Evolutionary conservation across 2,888 invertebrate species (phyloP).

Genomic region (Stenoptilia bipunctidactyla): DNA sequence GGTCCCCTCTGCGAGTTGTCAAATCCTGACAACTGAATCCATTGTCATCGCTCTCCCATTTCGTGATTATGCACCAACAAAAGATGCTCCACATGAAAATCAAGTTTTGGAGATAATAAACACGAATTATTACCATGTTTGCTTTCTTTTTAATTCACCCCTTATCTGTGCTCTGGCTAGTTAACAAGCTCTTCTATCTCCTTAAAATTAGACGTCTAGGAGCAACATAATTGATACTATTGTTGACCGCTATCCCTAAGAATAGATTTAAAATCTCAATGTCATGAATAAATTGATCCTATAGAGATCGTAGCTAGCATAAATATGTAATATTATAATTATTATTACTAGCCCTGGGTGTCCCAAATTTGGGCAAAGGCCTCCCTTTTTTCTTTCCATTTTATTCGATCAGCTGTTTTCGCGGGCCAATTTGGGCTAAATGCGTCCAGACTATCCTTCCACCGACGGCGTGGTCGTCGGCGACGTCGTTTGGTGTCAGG

Average conservation of each 20-base stretch:
- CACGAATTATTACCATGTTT: conserved; percentile 33
- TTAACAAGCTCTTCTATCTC: conserved; percentile 25
- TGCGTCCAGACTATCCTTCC: too few species aligned
- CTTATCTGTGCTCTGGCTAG: conserved; percentile 14
- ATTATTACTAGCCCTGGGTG: too few species aligned
- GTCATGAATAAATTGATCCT: too few species aligned
- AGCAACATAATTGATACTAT: conserved; percentile 29
- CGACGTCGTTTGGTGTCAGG: too few species aligned
- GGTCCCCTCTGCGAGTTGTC: conserved; percentile 39
- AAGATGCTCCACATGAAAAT: conserved; percentile 39
- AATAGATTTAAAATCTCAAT: too few species aligned
- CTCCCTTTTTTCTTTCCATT: too few species aligned
- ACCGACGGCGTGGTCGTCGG: too few species aligned
- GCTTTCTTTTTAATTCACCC: conserved; percentile 46
- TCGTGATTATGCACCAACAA: conserved; percentile 54
- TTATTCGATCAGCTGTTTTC: too few species aligned
- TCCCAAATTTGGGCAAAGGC: too few species aligned
- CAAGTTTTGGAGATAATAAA: conserved; percentile 52
- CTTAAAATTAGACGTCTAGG: conserved; percentile 28
- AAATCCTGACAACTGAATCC: conserved; percentile 39
- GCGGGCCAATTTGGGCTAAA: too few species aligned
- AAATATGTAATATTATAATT: too few species aligned
- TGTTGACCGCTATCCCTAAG: conserved; percentile 20
- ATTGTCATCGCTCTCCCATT: conserved; percentile 47
- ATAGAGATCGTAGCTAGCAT: too few species aligned